Base-by-base conservation (phyloP, 2,113 vertebrate genomes). In the Oreochromis aureus region DNA sequence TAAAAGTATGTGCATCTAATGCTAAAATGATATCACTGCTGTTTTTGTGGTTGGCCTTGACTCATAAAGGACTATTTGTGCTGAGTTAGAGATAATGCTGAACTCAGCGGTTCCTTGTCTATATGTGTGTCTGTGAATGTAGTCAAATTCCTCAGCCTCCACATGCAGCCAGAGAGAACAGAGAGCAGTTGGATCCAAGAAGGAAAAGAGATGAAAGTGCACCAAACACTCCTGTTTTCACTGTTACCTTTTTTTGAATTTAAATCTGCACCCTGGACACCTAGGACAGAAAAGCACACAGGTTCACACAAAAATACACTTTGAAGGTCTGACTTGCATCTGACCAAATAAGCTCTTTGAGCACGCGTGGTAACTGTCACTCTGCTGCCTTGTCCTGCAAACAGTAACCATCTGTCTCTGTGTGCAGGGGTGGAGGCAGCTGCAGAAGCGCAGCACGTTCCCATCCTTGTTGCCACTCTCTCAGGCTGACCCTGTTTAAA, bases 191-290 rank as follows among this genome's bases (percentile, higher is more conserved):
- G 73, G 84, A 90, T 63, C 13, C 13, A 54, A 88, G 80, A 83
- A 54, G 58, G 18, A 79, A 55, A 83, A 81, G 11, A 85, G 78
- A 86, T 44, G 36, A 84, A n/a, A 71, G 66, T 4, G 7, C 19
- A 63, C 6, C 22, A 46, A 53, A 63, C 18, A 54, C 18, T 66
- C 53, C 5, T 16, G 48, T 34, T 89, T 63, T n/a, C 27, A 46
- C 16, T 0, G 32, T 95, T 95, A 95, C 95, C 95, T 95, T 83
- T 88, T 66, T 24, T 51, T 1, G 83, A 81, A 87, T 6, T 92
- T 87, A 95, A 86, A 88, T 95, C 92, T 83, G 93, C 94, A 19
- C 88, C 86, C 69, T 85, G 39, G 92, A 92, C 82, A 92, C 95
- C 95, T 95, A 89, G 73, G 80, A 91, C 87, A 84, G 84, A 88